Evolutionary conservation across 1,140 invertebrate species (phyloP), one percentile per base, ranked within the genome.

Genomic region (Bombus haemorrhoidalis): DNA sequence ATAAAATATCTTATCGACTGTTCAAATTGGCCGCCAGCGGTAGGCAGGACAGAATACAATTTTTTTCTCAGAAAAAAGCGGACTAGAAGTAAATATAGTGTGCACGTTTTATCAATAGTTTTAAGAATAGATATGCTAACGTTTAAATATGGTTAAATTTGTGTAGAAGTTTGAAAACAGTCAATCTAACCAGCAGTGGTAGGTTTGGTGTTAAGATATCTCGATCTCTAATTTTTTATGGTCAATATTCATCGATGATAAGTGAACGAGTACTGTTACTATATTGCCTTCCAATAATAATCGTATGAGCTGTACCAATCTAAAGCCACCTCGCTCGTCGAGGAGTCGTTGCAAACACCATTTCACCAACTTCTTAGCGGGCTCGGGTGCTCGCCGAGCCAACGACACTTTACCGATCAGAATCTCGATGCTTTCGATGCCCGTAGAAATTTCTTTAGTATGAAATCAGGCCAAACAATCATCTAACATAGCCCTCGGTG

Each of bases 281-380:
- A 69, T 85, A 87, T 90, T 85, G 87, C 32, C 64, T 74, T 76
- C 34, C 78, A 81, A 85, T 87, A 89, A 85, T 39, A 85, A 77
- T 57, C 12, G 72, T 15, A 39, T 9, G 77, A 37, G 68, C 43
- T 57, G 53, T 68, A 18, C 53, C 68, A 84, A 81, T 41, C 59
- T 68, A 18, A 13, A 80, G 41, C 72, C 72, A 78, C 69, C 83
- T 41, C 25, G 39, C 62, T 72, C 32, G 74, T 76, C 74, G 37
- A 78, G 75, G 22, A 83, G 68, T 89, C 88, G 87, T 89, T 83
- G 89, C 66, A 81, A 89, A 83, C 79, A 86, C 64, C 78, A 82
- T 87, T 83, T 85, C 79, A 41, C 53, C 62, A 87, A 76, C 37
- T 78, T 89, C 85, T 89, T 85, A 87, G 77, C 57, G 77, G 34